Conservation (phyloP, 2,888 invertebrate species). For the Steinernema carpocapsae region DNA sequence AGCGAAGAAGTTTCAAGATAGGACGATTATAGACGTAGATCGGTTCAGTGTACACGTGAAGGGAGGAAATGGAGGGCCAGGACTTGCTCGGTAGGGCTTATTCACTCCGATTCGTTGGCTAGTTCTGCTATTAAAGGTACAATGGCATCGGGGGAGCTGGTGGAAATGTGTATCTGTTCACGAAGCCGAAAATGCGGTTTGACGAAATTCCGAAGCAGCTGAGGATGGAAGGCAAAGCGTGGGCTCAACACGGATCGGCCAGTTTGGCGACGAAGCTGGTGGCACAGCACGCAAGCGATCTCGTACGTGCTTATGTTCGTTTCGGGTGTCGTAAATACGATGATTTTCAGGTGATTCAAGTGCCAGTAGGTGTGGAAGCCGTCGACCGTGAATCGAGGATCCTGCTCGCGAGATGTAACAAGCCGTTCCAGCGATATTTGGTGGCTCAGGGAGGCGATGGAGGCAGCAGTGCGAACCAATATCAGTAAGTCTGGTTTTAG, state of each 20-base stretch:
- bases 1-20: conserved; percentile 1
- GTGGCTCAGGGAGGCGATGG: conserved; percentile 62
- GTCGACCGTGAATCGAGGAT: conserved; percentile 51
- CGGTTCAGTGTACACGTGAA: conserved; percentile 9
- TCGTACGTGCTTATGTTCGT: conserved; percentile 35
- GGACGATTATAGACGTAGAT: conserved; percentile 14
- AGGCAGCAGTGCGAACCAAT: conserved; percentile 49
- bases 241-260: conserved; percentile 41
- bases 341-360: conserved; percentile 51
- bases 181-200: conserved; percentile 54
- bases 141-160: conserved; percentile 65
- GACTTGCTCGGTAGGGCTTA: conserved; percentile 46
- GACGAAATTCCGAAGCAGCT: conserved; percentile 49
- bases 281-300: conserved; percentile 42
- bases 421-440: conserved; percentile 50
- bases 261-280: conserved; percentile 44
- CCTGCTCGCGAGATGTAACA: conserved; percentile 55
- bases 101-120: neutral
- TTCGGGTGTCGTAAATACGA: neutral
- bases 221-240: conserved; percentile 36
- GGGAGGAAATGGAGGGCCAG: conserved; percentile 58
- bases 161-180: conserved; percentile 55
- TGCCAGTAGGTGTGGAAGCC: conserved; percentile 64
- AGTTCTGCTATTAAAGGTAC: conserved; percentile 48
- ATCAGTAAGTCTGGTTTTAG: conserved; percentile 44